phyloP scores from a whole-genome alignment of 2,797 vertebrate genomes.

The Darevskia mixta region DNA sequence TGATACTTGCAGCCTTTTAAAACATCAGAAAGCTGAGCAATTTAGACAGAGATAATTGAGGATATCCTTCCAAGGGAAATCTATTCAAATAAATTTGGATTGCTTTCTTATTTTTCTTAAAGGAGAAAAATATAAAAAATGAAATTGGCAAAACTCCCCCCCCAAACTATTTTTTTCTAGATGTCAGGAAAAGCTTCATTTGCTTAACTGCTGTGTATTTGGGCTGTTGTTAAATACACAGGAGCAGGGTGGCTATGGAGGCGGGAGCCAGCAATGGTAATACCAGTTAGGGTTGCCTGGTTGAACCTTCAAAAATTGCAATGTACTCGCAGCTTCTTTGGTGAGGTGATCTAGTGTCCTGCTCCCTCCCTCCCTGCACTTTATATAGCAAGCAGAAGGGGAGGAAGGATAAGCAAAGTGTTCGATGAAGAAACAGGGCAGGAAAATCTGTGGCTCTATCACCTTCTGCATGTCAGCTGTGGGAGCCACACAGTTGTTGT shows the following conservation, averaged over 20 bases:
- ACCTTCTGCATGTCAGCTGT: not conserved
- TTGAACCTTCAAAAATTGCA: not conserved
- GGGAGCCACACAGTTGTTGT: not conserved
- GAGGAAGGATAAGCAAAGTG: not conserved
- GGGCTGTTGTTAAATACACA: not conserved
- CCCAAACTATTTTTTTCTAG: not conserved
- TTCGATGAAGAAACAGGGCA: not conserved
- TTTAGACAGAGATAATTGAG: not conserved
- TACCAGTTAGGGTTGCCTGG: not conserved
- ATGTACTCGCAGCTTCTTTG: not conserved
- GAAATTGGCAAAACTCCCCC: not conserved
- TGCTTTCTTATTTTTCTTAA: not conserved
- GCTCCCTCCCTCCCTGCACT: not conserved
- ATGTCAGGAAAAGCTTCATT: not conserved
- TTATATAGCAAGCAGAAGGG: too few relatives aligned
- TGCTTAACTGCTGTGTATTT: not conserved
- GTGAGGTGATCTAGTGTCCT: too few relatives aligned
- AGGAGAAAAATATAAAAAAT: not conserved
- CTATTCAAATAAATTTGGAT: not conserved
- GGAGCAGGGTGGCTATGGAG: not conserved
- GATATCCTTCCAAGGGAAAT: not conserved
- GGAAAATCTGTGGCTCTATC: not conserved
- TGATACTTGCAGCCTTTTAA: not conserved
- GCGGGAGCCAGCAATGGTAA: not conserved
- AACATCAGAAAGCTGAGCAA: not conserved